Base-by-base conservation (phyloP, 2,888 invertebrate species). In the Apamea anceps region DNA sequence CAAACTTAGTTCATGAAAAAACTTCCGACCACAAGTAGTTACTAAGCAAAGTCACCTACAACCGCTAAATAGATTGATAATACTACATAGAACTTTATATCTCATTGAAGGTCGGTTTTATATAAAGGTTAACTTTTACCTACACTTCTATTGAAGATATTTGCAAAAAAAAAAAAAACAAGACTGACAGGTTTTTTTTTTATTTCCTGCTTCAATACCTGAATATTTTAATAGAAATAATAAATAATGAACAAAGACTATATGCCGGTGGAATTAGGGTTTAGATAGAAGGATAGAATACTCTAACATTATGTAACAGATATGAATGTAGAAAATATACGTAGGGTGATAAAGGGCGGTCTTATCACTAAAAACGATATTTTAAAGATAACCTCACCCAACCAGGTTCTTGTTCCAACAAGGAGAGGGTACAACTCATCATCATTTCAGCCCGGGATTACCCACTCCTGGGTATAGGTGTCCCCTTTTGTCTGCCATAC, bases 11-110 rank as follows among this genome's bases (percentile, higher is more conserved):
- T 65, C 48, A 65, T 48, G 13, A n/a, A 82, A 77, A 82, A 78
- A 75, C 10, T 25, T 57, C 37, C 8, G 25, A 51, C 4, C n/a
- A 60, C 42, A 60, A 28, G 21, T 71, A 51, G 48, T 32, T n/a
- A 10, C 37, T 63, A 45, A 68, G 57, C 76, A 54, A 63, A 80
- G 54, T 77, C 72, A 68, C 54, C 77, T 74, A 28, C 15, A 12
- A 60, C 68, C 7, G 37, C 60, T 70, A 37, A 62, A 68, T 32
- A 72, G n/a, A 54, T 71, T 25, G 74, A 71, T 67, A 25, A 66
- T 42, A 73, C 21, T 57, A 25, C 45, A 45, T 28, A 28, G 28
- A 79, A 45, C 5, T n/a, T 51, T 5, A 15, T 37, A 42, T 21
- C 8, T 25, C 2, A 48, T 54, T 60, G 60, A 81, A 81, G 66